phyloP scores from a whole-genome alignment of 1,140 invertebrate genomes.

The Lepidurus arcticus region DNA sequence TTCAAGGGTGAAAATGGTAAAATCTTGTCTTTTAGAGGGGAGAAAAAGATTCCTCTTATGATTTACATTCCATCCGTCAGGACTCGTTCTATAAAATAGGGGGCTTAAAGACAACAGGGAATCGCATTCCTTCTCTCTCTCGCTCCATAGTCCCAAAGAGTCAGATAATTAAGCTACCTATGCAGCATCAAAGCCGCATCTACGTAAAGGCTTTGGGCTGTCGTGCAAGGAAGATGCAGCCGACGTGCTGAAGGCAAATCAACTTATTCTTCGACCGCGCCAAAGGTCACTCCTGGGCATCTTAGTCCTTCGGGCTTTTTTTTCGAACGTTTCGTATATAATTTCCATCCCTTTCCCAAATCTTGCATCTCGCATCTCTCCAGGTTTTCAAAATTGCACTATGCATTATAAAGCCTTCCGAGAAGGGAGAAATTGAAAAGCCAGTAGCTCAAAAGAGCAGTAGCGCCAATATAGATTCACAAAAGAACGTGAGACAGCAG shows the following conservation, averaged over 20 bases:
- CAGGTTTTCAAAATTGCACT: no score
- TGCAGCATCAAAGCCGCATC: neutral
- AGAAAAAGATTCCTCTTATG: neutral
- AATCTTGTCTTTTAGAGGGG: neutral
- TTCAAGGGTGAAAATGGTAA: neutral
- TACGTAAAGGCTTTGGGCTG: neutral
- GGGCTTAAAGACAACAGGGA: neutral
- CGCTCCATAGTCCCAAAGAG: neutral
- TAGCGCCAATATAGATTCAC: neutral
- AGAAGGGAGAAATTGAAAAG: neutral
- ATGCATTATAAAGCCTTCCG: no score
- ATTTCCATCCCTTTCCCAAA: no score
- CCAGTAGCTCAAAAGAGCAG: neutral
- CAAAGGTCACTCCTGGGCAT: neutral
- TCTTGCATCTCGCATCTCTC: no score
- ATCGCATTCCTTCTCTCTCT: neutral
- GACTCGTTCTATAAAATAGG: neutral
- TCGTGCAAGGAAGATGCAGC: neutral
- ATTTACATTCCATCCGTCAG: neutral
- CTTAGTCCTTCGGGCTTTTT: neutral
- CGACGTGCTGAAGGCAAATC: neutral
- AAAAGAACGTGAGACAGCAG: neutral
- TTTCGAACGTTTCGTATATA: no score
- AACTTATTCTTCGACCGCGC: neutral
- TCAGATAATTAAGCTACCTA: constrained; percentile 5